Conservation (phyloP, 1,140 invertebrate genomes). For the Rhynchophorus ferrugineus region DNA sequence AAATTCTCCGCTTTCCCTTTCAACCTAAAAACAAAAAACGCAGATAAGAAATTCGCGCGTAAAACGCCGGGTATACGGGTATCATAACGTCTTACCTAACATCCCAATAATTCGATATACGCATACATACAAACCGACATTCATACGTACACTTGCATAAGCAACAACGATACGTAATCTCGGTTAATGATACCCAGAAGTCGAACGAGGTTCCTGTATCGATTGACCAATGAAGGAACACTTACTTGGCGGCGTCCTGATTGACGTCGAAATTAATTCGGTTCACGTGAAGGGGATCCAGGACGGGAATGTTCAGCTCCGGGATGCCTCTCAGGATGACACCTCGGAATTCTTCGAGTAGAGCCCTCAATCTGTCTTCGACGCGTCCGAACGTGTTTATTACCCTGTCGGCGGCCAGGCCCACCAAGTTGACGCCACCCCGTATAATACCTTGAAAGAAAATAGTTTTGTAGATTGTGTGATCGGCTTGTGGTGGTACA, state of each 20-base stretch:
- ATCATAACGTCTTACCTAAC: no score
- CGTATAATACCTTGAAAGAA: slow-evolving; percentile 32
- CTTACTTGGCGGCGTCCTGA: slow-evolving; percentile 36
- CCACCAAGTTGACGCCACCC: slow-evolving; percentile 32
- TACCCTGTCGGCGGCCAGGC: slow-evolving; percentile 31
- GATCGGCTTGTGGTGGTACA: no score
- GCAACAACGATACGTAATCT: no score
- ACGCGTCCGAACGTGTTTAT: slow-evolving; percentile 34
- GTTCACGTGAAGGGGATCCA: slow-evolving; percentile 37
- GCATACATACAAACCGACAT: no score
- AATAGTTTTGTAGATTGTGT: not conserved
- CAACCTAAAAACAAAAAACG: slow-evolving; percentile 24
- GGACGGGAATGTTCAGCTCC: slow-evolving; percentile 37
- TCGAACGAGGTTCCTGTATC: no score
- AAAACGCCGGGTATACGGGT: no score
- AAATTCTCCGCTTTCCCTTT: slow-evolving; percentile 35
- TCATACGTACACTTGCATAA: no score
- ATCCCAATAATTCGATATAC: no score
- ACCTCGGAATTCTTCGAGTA: slow-evolving; percentile 37
- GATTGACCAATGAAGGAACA: no score
- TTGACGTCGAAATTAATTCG: slow-evolving; percentile 36
- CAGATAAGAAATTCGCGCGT: no score
- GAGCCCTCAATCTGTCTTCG: slow-evolving; percentile 31
- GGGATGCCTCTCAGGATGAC: slow-evolving; percentile 36
- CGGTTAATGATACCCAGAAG: no score